Evolutionary conservation across 2,113 vertebrate species (phyloP).

Genomic region (Cariama cristata): DNA sequence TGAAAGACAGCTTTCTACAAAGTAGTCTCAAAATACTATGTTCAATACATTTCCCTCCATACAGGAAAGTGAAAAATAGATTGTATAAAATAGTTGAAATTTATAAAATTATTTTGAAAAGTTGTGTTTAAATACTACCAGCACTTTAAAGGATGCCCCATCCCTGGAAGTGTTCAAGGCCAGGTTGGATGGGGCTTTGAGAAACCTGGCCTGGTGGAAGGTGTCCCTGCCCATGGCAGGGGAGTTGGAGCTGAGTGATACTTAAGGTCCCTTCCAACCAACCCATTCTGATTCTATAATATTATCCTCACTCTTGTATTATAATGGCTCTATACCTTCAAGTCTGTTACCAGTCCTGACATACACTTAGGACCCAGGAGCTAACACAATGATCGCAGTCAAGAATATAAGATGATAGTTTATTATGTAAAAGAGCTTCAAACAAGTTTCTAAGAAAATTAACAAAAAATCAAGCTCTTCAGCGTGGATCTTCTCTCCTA

Average conservation of each 20-base stretch:
- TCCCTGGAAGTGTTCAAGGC: too few species aligned
- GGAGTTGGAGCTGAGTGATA: too few species aligned
- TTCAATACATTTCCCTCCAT: neutral
- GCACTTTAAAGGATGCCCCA: neutral
- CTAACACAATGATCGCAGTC: neutral
- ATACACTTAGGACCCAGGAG: neutral
- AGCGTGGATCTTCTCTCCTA: neutral
- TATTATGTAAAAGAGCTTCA: neutral
- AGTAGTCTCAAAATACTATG: neutral
- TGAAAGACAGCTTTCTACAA: neutral
- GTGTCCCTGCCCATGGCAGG: too few species aligned
- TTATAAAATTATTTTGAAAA: neutral
- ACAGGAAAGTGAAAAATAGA: neutral
- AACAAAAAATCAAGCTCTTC: neutral
- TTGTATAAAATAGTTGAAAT: neutral
- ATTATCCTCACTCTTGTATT: neutral
- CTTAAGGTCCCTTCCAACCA: too few species aligned
- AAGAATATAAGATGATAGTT: neutral
- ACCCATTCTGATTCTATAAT: too few species aligned
- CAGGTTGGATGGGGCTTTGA: too few species aligned
- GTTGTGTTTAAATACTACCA: neutral
- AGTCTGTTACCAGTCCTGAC: neutral
- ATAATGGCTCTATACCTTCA: neutral
- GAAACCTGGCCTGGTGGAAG: too few species aligned
- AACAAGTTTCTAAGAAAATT: neutral